These are phyloP conservation scores for Stictocephala bisonia DNA, from an alignment of 2,888 invertebrate genomes.

Conservation along the genomic window DNA sequence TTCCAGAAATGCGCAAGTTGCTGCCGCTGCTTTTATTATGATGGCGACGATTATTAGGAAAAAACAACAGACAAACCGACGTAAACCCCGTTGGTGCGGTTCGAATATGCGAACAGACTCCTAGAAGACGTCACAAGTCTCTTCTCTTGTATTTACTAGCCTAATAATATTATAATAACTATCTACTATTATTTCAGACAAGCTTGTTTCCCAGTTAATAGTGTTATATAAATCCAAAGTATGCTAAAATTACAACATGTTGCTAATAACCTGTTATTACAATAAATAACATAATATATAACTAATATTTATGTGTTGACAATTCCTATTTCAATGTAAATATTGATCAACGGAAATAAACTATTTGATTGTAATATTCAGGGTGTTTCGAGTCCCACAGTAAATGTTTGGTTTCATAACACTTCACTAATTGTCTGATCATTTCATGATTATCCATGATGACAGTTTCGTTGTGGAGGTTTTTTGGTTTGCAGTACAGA, in stretches of 20 bases:
- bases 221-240: too few relatives aligned
- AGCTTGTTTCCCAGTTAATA: too few relatives aligned
- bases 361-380: too few relatives aligned
- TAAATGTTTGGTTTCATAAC: constrained; percentile 36
- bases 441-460: constrained; percentile 34
- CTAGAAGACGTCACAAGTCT: constrained; percentile 38
- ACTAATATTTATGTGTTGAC: too few relatives aligned
- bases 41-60: constrained; percentile 45
- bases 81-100: background rate
- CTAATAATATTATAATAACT: too few relatives aligned
- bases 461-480: constrained; percentile 37
- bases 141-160: constrained; percentile 38
- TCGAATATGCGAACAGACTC: background rate
- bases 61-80: background rate
- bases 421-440: constrained; percentile 38
- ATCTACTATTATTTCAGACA: too few relatives aligned
- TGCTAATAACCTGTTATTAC: too few relatives aligned
- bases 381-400: constrained; percentile 41
- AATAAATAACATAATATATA: too few relatives aligned
- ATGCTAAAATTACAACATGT: too few relatives aligned
- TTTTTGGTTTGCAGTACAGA: constrained; percentile 43
- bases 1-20: constrained; percentile 46
- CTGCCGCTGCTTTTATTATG: constrained; percentile 47
- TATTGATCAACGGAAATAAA: too few relatives aligned
- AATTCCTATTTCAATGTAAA: too few relatives aligned